Evolutionary conservation across 2,888 invertebrate species (phyloP), one percentile per base, ranked within the genome.

Genomic region (Papilio elwesi): DNA sequence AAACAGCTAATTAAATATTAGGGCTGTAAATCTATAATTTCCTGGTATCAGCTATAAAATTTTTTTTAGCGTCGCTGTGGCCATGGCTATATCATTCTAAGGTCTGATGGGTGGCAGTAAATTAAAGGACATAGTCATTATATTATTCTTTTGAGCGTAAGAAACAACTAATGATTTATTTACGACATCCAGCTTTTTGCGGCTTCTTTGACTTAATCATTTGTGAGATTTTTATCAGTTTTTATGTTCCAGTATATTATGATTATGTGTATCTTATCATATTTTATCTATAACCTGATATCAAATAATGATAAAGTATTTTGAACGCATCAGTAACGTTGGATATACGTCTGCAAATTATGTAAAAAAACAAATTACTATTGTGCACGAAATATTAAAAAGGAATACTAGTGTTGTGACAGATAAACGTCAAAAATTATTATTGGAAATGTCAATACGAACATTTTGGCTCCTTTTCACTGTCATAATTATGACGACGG

Each of bases 401-500:
- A 43, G 9, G 8, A 43, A 10, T 38, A 13, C 26, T 55, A 55
- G 36, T 12, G 12, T 26, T 36, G 26, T 55, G 36, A 55, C 57
- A 38, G 38, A 38, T 8, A 38, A 38, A 57, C 38, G 36, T 57
- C 57, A 57, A 57, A 57, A 16, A 9, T 55, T 36, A 10, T 38
- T 10, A 49, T 11, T 64, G n/a, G 57, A 57, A 65, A 71, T 66
- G 64, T 57, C 16, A 57, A 36, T 43, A 5, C 43, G 52, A 11
- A 13, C 13, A 15, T 13, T 36, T 62, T 63, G 48, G n/a, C 38
- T 64, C n/a, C 36, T 64, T 36, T 55, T 75, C 51, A n/a, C 74
- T 49, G 10, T 75, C 63, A 62, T 74, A 38, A n/a, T 71, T 52
- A 16, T 75, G 12, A 63, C 75, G 48, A 69, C 74, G 67, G 71